Percentiles rank a stretch among this genome's conserved stretches.
These are phyloP conservation scores for Torymus auratus DNA, from an alignment of 2,888 invertebrate genomes.

Conservation along the genomic window DNA sequence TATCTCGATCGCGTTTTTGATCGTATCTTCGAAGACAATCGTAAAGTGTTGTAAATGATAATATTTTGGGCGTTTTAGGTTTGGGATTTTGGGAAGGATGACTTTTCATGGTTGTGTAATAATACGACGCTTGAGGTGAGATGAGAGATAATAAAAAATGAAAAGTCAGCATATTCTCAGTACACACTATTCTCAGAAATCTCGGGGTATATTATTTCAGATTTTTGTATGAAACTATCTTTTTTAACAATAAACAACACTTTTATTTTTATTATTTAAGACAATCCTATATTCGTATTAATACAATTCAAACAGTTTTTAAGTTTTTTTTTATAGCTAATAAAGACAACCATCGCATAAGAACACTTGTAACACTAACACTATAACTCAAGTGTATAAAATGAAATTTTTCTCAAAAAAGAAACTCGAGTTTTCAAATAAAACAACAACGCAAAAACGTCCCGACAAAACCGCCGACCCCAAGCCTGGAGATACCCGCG, in stretches of 20 bases:
- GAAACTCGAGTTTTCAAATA: no score
- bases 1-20: not conserved
- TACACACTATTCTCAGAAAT: not conserved
- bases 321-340: no score
- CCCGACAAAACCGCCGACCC: no score
- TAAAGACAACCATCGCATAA: no score
- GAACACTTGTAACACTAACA: no score
- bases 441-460: no score
- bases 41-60: not conserved
- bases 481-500: no score
- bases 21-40: not conserved
- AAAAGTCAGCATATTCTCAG: constrained; percentile 8
- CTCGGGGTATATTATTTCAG: not conserved
- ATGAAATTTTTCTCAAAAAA: no score
- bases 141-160: constrained; percentile 34
- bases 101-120: constrained; percentile 34
- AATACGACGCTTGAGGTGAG: constrained; percentile 41
- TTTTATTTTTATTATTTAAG: no score
- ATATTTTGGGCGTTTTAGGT: constrained; percentile 8
- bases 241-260: not conserved
- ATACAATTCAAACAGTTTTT: no score
- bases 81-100: constrained; percentile 38
- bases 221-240: constrained; percentile 1
- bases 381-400: no score
- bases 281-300: no score